Conservation (phyloP, 2,888 invertebrate species). For the Tachina grossa region DNA sequence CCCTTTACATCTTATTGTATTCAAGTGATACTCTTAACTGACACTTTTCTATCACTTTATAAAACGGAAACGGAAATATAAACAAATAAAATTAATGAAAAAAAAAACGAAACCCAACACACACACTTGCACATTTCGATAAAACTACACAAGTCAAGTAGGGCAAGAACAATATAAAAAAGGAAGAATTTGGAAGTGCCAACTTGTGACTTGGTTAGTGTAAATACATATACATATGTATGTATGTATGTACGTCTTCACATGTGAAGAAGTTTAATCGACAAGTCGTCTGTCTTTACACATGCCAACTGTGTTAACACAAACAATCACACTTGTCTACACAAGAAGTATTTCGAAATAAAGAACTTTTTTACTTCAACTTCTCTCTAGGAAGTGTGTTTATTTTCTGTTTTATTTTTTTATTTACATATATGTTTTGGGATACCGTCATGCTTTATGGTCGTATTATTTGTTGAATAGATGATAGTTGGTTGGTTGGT, state of each 20-base stretch:
- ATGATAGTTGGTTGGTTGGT: conserved; percentile 45
- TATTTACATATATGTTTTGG: conserved; percentile 1
- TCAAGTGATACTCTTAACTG: conserved; percentile 42
- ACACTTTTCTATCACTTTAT: conserved; percentile 3
- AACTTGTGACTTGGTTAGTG: conserved; percentile 58
- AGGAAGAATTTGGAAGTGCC: conserved; percentile 52
- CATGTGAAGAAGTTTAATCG: conserved; percentile 40
- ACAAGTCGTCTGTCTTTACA: conserved; percentile 50
- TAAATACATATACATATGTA: conserved; percentile 32
- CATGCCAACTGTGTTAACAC: background rate
- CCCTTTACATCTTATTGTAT: background rate
- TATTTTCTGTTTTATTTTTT: conserved; percentile 12
- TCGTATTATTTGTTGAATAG: conserved; percentile 64
- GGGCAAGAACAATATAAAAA: background rate
- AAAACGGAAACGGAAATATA: conserved; percentile 29
- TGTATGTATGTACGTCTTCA: conserved; percentile 1
- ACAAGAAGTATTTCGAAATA: conserved; percentile 18
- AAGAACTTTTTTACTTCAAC: conserved; percentile 8
- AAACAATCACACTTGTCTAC: conserved; percentile 15
- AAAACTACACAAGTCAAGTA: background rate
- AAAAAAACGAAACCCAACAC: background rate
- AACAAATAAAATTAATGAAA: conserved; percentile 3
- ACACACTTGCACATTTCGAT: background rate
- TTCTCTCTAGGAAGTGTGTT: conserved; percentile 9
- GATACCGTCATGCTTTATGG: conserved; percentile 58